Evolutionary conservation across 2,113 vertebrate genomes (phyloP).

Genomic region (Triplophysa tibetana): DNA sequence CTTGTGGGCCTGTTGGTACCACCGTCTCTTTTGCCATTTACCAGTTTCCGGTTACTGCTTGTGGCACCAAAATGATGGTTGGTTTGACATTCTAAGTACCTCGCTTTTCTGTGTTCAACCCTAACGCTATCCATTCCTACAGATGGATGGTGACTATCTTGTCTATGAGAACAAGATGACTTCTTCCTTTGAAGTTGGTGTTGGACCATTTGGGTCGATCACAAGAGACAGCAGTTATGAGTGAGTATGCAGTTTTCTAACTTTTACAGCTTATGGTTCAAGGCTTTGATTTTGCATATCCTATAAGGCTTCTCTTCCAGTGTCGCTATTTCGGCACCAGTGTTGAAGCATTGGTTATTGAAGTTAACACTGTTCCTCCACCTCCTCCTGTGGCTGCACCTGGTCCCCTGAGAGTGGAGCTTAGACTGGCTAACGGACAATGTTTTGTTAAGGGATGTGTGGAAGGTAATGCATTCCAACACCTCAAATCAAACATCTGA

Average conservation of each 20-base stretch:
- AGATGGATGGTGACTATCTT: conserved; percentile 63
- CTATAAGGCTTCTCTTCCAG: conserved; percentile 64
- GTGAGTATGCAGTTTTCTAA: conserved; percentile 52
- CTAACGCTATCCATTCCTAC: neutral
- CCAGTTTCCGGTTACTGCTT: conserved; percentile 66
- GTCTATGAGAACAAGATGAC: conserved; percentile 70
- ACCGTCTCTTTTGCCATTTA: conserved; percentile 67
- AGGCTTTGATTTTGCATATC: neutral
- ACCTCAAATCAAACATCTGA: no score
- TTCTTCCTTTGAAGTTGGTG: conserved; percentile 52
- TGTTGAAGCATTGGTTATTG: conserved; percentile 54
- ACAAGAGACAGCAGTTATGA: conserved; percentile 68
- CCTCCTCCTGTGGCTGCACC: conserved; percentile 46
- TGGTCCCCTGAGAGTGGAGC: conserved; percentile 60
- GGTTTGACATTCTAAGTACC: neutral
- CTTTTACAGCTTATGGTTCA: neutral
- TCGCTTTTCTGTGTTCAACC: neutral
- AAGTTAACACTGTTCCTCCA: conserved; percentile 22
- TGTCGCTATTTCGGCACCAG: conserved; percentile 55
- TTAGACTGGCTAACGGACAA: conserved; percentile 66
- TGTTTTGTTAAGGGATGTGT: conserved; percentile 65
- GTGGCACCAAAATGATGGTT: conserved; percentile 66
- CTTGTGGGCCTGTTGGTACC: conserved; percentile 57
- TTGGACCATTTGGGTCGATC: conserved; percentile 58
- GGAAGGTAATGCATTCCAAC: conserved; percentile 53